Conservation (phyloP, 1,140 invertebrate genomes). For the Daktulosphaira vitifoliae region DNA sequence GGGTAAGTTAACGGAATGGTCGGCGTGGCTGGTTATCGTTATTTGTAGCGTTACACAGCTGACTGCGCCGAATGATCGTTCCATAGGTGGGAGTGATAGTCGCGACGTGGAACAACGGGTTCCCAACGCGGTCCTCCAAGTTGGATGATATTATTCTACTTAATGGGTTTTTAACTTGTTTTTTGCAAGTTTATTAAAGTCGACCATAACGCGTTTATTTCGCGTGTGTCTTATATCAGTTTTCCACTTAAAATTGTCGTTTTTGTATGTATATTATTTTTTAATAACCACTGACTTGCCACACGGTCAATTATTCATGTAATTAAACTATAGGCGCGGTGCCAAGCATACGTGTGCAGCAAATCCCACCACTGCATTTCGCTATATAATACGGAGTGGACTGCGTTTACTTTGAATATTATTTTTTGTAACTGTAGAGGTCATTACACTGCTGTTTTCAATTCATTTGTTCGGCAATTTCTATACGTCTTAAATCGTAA, state of each 20-base stretch:
- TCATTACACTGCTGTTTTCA: too few species aligned
- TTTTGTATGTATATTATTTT: too few species aligned
- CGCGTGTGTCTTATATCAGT: too few species aligned
- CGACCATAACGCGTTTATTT: too few species aligned
- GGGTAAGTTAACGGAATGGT: constrained; percentile 61
- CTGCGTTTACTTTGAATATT: background rate
- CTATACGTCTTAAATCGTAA: too few species aligned
- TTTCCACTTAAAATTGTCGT: too few species aligned
- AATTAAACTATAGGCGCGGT: constrained; percentile 22
- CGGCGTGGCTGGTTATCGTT: background rate
- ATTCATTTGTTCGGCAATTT: too few species aligned
- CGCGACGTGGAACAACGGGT: constrained; percentile 9
- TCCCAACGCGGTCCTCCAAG: background rate
- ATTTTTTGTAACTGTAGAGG: too few species aligned
- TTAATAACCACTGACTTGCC: background rate
- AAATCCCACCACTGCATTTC: constrained; percentile 9
- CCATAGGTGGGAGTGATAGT: background rate
- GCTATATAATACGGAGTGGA: background rate
- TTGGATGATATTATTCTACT: too few species aligned
- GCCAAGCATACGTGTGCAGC: background rate
- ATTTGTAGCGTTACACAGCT: constrained; percentile 27
- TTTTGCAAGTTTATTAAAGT: too few species aligned
- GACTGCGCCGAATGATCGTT: constrained; percentile 15
- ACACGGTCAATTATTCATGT: background rate
- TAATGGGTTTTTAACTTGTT: too few species aligned